Evolutionary conservation across 2,113 vertebrate species (phyloP).

Genomic region (Pachyramphus minor): DNA sequence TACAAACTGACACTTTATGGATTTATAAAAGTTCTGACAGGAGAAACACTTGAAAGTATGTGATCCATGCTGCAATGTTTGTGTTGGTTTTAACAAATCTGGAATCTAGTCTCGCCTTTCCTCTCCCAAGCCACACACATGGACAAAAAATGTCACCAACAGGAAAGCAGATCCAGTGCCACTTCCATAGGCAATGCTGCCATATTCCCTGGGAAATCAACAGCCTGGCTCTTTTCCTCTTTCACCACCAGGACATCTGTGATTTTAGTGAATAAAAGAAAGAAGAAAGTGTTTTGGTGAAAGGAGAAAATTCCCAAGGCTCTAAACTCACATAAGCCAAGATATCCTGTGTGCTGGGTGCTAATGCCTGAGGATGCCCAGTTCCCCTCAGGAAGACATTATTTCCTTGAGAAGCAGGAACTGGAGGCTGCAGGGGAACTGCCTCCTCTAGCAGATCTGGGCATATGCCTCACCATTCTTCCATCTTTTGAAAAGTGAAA

Average conservation of each 20-base stretch:
- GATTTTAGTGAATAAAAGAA: neutral
- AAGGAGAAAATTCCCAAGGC: neutral
- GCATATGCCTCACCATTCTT: neutral
- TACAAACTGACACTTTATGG: neutral
- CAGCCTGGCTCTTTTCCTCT: neutral
- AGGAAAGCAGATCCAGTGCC: neutral
- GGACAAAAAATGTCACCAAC: neutral
- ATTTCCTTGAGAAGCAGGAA: neutral
- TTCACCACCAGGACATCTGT: accelerated
- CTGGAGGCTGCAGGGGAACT: neutral
- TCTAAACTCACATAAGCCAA: neutral
- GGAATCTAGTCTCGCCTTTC: neutral
- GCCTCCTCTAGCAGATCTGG: neutral
- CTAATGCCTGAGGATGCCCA: neutral
- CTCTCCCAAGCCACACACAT: neutral
- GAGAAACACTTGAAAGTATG: neutral
- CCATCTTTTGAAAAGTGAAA: neutral
- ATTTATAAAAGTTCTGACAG: neutral
- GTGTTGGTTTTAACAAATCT: neutral
- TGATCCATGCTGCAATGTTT: neutral
- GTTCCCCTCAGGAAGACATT: neutral
- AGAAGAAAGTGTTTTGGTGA: neutral
- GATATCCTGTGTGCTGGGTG: neutral
- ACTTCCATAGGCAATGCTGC: neutral
- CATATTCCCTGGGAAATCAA: neutral